phyloP scores from a whole-genome alignment of 2,888 invertebrate genomes.

The Cheilosia variabilis region DNA sequence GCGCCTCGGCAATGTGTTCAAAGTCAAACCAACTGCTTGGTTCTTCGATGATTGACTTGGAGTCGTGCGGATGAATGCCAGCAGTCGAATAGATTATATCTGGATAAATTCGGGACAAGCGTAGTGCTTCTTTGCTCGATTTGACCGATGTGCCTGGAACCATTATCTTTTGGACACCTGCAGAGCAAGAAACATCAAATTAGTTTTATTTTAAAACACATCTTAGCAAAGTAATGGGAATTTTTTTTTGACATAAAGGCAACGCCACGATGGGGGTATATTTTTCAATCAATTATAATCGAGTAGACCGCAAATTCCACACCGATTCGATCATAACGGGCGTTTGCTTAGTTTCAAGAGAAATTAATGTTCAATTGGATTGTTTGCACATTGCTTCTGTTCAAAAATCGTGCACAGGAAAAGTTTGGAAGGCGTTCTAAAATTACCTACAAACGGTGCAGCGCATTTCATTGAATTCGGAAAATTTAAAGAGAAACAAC shows the following conservation, averaged over 20 bases:
- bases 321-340: conserved; percentile 5
- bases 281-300: conserved; percentile 34
- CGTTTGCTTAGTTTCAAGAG: background rate
- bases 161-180: conserved; percentile 97
- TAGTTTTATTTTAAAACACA: background rate
- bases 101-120: conserved; percentile 94
- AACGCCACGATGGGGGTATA: conserved; percentile 28
- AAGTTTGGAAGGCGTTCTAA: background rate
- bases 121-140: conserved; percentile 94
- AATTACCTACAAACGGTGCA: background rate
- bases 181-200: conserved; percentile 6
- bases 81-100: conserved; percentile 95
- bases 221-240: conserved; percentile 30
- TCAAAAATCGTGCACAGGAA: background rate
- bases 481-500: background rate
- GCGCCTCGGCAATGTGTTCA: conserved; percentile 89
- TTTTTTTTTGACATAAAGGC: conserved; percentile 38
- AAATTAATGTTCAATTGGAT: background rate
- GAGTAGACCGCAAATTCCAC: conserved; percentile 32
- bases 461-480: background rate
- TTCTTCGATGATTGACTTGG: conserved; percentile 91
- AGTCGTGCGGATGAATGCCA: conserved; percentile 96
- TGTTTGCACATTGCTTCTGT: background rate
- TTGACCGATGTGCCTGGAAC: conserved; percentile 95
- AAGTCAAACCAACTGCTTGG: conserved; percentile 91